Evolutionary conservation across 2,888 invertebrate species (phyloP).

Genomic region (Campaea margaritaria): DNA sequence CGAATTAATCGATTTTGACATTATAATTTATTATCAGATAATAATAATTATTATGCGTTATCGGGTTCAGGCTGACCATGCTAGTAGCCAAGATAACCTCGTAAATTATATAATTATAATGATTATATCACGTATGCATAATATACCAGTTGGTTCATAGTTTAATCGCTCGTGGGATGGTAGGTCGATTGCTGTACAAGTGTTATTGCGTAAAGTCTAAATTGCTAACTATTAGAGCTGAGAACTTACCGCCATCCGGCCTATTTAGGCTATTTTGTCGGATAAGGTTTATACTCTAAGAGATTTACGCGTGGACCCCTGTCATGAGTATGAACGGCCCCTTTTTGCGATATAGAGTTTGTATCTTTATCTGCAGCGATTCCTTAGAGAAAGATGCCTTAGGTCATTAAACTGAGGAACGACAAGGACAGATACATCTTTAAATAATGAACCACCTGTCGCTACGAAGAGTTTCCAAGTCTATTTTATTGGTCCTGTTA

Average conservation of each 20-base stretch:
- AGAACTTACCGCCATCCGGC: background rate
- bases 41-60: constrained; percentile 22
- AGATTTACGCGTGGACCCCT: too few relatives aligned
- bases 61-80: constrained; percentile 7
- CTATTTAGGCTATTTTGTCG: background rate
- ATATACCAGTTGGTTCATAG: constrained; percentile 29
- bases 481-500: too few relatives aligned
- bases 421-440: too few relatives aligned
- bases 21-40: constrained; percentile 11
- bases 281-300: too few relatives aligned
- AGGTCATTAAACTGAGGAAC: too few relatives aligned
- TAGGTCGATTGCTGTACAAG: constrained; percentile 27
- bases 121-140: constrained; percentile 8
- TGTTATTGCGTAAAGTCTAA: constrained; percentile 27
- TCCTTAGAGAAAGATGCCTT: too few relatives aligned
- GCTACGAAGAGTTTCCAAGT: too few relatives aligned
- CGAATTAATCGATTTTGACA: constrained; percentile 14
- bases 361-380: too few relatives aligned
- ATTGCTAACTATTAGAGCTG: constrained; percentile 20
- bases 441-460: too few relatives aligned
- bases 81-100: constrained; percentile 12
- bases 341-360: too few relatives aligned
- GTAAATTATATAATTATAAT: constrained; percentile 18
- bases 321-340: too few relatives aligned
- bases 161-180: constrained; percentile 28